Conservation (phyloP, 2,888 invertebrate species). For the Diaprepes abbreviatus region DNA sequence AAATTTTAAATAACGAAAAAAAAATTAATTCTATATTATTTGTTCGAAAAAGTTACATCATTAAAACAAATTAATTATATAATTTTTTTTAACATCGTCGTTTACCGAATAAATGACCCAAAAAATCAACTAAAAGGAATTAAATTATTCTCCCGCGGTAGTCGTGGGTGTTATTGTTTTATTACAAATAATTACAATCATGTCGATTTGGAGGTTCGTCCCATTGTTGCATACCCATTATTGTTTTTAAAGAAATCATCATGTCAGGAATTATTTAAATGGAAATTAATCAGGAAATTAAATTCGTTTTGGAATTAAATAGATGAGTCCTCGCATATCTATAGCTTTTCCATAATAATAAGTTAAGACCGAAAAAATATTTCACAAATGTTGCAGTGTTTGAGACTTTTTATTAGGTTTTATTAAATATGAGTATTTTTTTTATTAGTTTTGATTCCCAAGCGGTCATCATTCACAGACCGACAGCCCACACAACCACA, state of each 20-base stretch:
- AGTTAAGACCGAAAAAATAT: too few relatives aligned
- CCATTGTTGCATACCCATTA: constrained; percentile 14
- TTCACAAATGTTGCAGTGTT: too few relatives aligned
- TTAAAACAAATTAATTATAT: too few relatives aligned
- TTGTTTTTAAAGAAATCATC: constrained; percentile 20
- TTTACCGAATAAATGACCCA: neutral
- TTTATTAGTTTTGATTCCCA: too few relatives aligned
- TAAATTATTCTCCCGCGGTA: neutral
- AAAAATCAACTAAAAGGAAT: neutral
- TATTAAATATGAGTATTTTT: too few relatives aligned
- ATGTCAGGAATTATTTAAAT: constrained; percentile 20
- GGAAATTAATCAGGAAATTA: constrained; percentile 12
- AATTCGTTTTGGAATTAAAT: neutral
- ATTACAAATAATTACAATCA: constrained; percentile 3
- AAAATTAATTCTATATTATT: too few relatives aligned
- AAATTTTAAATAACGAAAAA: too few relatives aligned
- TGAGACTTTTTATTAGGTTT: too few relatives aligned
- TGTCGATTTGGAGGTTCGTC: constrained; percentile 19
- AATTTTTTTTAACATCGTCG: neutral
- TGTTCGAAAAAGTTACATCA: too few relatives aligned
- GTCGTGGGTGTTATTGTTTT: constrained; percentile 2
- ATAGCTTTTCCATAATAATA: neutral
- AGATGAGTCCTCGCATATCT: neutral
- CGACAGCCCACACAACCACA: too few relatives aligned
- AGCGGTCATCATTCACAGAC: too few relatives aligned